These are phyloP conservation scores for Mola mola DNA, from an alignment of 2,113 vertebrate species.

Conservation along the genomic window DNA sequence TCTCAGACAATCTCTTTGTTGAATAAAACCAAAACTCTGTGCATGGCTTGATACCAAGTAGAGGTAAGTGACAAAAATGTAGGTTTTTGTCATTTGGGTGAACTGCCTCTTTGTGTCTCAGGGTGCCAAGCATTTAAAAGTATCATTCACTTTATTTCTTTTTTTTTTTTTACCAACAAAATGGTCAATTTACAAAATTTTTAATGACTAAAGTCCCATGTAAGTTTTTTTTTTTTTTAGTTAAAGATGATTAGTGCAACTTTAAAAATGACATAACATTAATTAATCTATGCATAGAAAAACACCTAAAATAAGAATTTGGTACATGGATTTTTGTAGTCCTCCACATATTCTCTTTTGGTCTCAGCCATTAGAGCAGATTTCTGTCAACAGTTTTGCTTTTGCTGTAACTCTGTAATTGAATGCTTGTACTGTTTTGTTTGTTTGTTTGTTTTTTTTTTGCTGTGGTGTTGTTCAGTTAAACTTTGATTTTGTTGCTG, in stretches of 20 bases:
- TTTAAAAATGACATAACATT: slow-evolving; percentile 12
- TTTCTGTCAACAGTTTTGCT: slow-evolving; percentile 19
- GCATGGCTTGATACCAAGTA: slow-evolving; percentile 1
- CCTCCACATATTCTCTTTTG: too few species aligned
- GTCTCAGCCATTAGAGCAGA: too few species aligned
- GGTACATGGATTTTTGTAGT: too few species aligned
- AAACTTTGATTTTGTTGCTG: slow-evolving; percentile 61
- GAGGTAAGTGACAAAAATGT: too few species aligned
- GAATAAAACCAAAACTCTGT: slow-evolving; percentile 25
- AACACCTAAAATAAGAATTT: slow-evolving; percentile 10
- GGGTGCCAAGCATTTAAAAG: slow-evolving; percentile 38
- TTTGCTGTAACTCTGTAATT: slow-evolving; percentile 43
- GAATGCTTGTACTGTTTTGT: slow-evolving; percentile 5
- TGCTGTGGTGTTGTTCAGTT: slow-evolving; percentile 43
- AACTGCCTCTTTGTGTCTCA: slow-evolving; percentile 30
- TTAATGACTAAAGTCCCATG: too few species aligned
- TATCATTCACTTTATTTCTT: slow-evolving; percentile 7
- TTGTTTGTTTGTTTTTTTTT: slow-evolving; percentile 6
- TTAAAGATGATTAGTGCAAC: slow-evolving; percentile 35
- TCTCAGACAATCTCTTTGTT: slow-evolving; percentile 3
- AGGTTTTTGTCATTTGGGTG: slow-evolving; percentile 20
- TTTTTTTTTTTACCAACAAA: neutral
- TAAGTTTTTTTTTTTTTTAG: too few species aligned
- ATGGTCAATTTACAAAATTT: too few species aligned
- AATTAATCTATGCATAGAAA: slow-evolving; percentile 2